phyloP scores from a whole-genome alignment of 2,113 vertebrate species.

The Rhinichthys klamathensis region DNA sequence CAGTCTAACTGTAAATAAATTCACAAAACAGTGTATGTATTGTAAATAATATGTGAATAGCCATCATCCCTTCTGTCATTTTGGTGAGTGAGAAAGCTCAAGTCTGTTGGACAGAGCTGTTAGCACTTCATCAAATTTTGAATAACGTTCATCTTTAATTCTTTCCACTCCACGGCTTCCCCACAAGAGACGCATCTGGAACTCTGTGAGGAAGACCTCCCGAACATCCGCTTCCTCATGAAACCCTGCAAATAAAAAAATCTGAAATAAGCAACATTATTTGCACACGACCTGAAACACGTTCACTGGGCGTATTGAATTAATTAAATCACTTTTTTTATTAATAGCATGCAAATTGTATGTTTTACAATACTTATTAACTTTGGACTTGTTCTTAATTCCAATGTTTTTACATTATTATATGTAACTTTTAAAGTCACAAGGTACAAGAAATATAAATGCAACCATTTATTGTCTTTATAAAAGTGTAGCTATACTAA shows the following conservation, averaged over 20 bases:
- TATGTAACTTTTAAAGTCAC: background rate
- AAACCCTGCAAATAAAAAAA: constrained; percentile 77
- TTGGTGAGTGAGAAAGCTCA: constrained; percentile 79
- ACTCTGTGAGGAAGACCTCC: constrained; percentile 92
- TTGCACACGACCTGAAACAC: background rate
- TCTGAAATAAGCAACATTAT: background rate
- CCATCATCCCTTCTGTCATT: constrained; percentile 62
- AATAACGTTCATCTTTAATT: constrained; percentile 82
- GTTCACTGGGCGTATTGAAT: background rate
- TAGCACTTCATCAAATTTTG: constrained; percentile 92
- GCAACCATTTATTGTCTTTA: background rate
- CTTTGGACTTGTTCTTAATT: background rate
- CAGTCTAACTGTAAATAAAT: background rate
- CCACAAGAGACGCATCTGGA: constrained; percentile 95
- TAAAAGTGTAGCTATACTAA: background rate
- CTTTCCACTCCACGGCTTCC: constrained; percentile 86
- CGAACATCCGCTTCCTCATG: constrained; percentile 80
- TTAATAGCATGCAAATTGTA: background rate
- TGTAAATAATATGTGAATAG: background rate
- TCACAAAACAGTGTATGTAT: constrained; percentile 8
- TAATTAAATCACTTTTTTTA: background rate
- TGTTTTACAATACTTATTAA: background rate
- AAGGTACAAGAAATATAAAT: background rate
- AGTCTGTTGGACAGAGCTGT: constrained; percentile 89
- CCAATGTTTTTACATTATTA: background rate